Evolutionary conservation across 2,797 vertebrate species (phyloP).

Genomic region (Tachyglossus aculeatus): DNA sequence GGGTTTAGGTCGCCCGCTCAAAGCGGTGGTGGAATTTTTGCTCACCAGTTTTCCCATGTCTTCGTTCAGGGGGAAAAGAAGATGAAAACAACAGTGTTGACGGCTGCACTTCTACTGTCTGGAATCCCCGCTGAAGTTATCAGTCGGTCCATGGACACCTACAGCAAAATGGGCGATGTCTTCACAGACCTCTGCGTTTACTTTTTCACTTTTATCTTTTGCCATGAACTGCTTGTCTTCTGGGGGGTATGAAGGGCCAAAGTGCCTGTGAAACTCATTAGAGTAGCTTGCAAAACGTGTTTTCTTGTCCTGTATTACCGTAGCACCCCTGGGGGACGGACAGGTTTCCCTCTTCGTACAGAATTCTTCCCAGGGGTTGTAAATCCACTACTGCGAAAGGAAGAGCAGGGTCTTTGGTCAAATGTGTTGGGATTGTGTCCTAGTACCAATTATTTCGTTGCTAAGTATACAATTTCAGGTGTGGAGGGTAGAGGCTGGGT

Average conservation of each 20-base stretch:
- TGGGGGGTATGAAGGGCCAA: slow-evolving; percentile 80
- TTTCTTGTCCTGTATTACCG: slow-evolving; percentile 37
- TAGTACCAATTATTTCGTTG: slow-evolving; percentile 29
- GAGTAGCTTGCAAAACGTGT: slow-evolving; percentile 29
- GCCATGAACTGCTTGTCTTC: slow-evolving; percentile 85
- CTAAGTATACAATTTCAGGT: slow-evolving; percentile 25
- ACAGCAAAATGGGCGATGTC: slow-evolving; percentile 96
- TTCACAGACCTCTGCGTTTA: slow-evolving; percentile 96
- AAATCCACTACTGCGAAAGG: slow-evolving; percentile 47
- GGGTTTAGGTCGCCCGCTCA: neutral
- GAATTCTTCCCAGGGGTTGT: slow-evolving; percentile 48
- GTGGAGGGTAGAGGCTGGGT: slow-evolving; percentile 43
- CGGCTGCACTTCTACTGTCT: slow-evolving; percentile 90
- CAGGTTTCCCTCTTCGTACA: slow-evolving; percentile 43
- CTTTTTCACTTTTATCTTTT: slow-evolving; percentile 95
- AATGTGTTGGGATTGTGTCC: slow-evolving; percentile 38
- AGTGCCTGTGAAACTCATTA: slow-evolving; percentile 46
- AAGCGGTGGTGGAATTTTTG: neutral
- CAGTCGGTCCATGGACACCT: slow-evolving; percentile 96
- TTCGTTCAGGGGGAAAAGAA: slow-evolving; percentile 89
- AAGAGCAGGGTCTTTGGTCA: slow-evolving; percentile 33
- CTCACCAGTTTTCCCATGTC: neutral
- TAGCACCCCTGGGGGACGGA: slow-evolving; percentile 42
- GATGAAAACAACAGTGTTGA: slow-evolving; percentile 89
- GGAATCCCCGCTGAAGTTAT: slow-evolving; percentile 96